Evolutionary conservation across 2,113 vertebrate genomes (phyloP), one percentile per base, ranked within the genome.

Genomic region (Protobothrops flavoviridis): DNA sequence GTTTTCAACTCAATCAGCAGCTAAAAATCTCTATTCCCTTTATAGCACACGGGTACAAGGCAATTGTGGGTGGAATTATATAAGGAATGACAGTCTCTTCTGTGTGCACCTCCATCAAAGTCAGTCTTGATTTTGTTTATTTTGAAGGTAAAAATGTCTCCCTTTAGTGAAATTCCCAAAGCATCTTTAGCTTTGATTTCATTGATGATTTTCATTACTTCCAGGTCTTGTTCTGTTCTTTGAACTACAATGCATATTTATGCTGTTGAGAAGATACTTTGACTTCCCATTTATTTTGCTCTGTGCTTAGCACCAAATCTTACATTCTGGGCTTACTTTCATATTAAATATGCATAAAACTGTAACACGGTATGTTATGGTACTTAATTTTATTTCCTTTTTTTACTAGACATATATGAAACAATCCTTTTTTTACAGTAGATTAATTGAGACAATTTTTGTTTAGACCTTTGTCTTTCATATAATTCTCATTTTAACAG

Each of bases 41-140:
- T 50, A 52, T 3, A n/a, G 26, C 8, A 91, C 43, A 87, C 9
- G 17, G 43, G 86, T 45, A 87, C n/a, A 10, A 20, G 53, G 45
- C 23, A n/a, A 59, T 48, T 56, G 24, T 61, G 33, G 11, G 39
- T 59, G 13, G 59, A 29, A 48, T 20, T 56, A 10, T 33, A 45
- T 43, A 50, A 43, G 29, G 29, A 92, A 87, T 48, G 21, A 11
- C 29, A 45, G 17, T 9, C 29, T 85, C 9, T 43, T 89, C 33
- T 53, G 7, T 92, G 33, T 92, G 50, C 5, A 1, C 43, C 43
- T 59, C n/a, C 4, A 81, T 39, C 91, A 92, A 88, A 94, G 26
- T 93, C 90, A 55, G n/a, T 91, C 69, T 91, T 90, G 1, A 33
- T 81, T 91, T 81, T 90, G 9, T 90, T 90, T 90, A 56, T 55